Conservation (phyloP, 2,888 invertebrate species). For the Tribolium freemani region DNA sequence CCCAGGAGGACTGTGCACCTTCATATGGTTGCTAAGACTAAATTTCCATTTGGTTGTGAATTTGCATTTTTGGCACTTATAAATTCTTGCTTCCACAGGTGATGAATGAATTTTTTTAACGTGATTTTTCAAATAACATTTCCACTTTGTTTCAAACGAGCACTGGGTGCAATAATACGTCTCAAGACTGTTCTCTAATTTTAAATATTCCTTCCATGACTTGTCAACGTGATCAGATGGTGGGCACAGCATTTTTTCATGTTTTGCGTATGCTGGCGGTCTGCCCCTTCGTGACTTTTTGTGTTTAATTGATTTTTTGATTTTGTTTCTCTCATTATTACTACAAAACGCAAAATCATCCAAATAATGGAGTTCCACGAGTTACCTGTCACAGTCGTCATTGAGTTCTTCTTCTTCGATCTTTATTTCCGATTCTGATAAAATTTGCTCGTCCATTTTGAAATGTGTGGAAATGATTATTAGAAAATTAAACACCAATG, state of each 20-base stretch:
- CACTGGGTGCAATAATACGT: slow-evolving; percentile 32
- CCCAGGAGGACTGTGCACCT: slow-evolving; percentile 25
- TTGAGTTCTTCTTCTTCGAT: slow-evolving; percentile 30
- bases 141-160: slow-evolving; percentile 39
- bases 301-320: neutral
- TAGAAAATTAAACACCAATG: no score
- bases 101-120: slow-evolving; percentile 33
- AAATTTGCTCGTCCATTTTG: slow-evolving; percentile 6
- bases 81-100: slow-evolving; percentile 10
- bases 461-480: no score
- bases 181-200: slow-evolving; percentile 10
- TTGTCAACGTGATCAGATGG: slow-evolving; percentile 8
- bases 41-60: slow-evolving; percentile 38
- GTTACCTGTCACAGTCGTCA: slow-evolving; percentile 6
- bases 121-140: slow-evolving; percentile 35
- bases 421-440: slow-evolving; percentile 35
- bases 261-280: neutral
- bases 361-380: neutral
- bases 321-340: neutral
- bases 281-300: neutral
- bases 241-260: neutral
- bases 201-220: slow-evolving; percentile 24
- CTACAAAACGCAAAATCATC: slow-evolving; percentile 1
- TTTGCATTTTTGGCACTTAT: slow-evolving; percentile 18
- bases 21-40: slow-evolving; percentile 36